Percentiles rank a stretch among this genome's conserved stretches.
phyloP scores from a whole-genome alignment of 2,888 invertebrate genomes.

The Rhaphigaster nebulosa region DNA sequence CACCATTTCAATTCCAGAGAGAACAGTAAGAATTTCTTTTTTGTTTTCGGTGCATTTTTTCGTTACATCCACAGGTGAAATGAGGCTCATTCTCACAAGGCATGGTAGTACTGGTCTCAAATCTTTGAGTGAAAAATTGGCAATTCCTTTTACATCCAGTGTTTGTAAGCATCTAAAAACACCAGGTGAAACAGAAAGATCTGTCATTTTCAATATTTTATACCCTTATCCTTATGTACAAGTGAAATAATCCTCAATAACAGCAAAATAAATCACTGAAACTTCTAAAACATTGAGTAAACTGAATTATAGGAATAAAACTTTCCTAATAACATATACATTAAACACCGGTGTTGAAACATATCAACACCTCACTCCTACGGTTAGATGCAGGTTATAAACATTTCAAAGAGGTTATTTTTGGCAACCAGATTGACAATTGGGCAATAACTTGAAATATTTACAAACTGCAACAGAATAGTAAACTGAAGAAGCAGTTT shows the following conservation, averaged over 20 bases:
- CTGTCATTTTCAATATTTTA: slow-evolving; percentile 25
- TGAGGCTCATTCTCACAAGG: slow-evolving; percentile 92
- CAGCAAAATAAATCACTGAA: neutral
- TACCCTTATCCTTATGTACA: neutral
- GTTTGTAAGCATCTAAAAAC: slow-evolving; percentile 86
- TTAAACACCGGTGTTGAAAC: neutral
- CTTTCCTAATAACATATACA: neutral
- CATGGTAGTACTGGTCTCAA: slow-evolving; percentile 92
- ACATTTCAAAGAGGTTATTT: slow-evolving; percentile 13
- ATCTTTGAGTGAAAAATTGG: slow-evolving; percentile 81
- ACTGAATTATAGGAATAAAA: neutral
- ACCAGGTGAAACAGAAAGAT: slow-evolving; percentile 74
- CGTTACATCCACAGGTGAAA: slow-evolving; percentile 88
- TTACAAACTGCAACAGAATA: neutral
- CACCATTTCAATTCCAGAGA: slow-evolving; percentile 92
- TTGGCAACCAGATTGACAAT: neutral
- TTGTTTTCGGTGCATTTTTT: slow-evolving; percentile 86
- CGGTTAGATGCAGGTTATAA: neutral
- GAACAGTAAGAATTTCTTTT: slow-evolving; percentile 88
- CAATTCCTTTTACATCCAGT: slow-evolving; percentile 82
- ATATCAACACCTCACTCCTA: neutral
- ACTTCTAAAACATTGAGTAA: neutral
- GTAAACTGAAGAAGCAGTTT: neutral
- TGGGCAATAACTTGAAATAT: neutral
- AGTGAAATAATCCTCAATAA: neutral